Conservation (phyloP, 2,888 invertebrate species). For the Portevinia maculata region DNA sequence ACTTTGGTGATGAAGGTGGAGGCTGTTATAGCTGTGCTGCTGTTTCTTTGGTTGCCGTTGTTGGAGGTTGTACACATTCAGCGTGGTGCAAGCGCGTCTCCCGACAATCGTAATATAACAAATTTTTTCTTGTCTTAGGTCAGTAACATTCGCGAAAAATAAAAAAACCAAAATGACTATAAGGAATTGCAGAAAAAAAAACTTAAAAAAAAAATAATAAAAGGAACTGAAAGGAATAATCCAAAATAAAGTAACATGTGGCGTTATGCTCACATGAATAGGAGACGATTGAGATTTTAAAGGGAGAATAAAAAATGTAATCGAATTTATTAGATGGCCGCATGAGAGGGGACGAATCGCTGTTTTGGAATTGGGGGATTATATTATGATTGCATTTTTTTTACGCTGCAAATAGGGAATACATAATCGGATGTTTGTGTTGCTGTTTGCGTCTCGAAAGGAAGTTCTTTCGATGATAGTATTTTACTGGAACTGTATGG, state of each 20-base stretch:
- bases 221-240: slow-evolving; percentile 27
- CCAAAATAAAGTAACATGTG: slow-evolving; percentile 57
- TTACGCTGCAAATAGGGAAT: too few species aligned
- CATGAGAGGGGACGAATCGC: not conserved
- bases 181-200: slow-evolving; percentile 21
- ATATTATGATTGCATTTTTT: not conserved
- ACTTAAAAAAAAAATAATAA: slow-evolving; percentile 2
- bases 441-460: too few species aligned
- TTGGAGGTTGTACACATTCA: slow-evolving; percentile 38
- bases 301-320: not conserved
- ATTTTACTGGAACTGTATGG: too few species aligned
- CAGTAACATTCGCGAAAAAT: slow-evolving; percentile 62
- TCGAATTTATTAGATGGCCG: slow-evolving; percentile 1
- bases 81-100: slow-evolving; percentile 13
- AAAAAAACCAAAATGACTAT: slow-evolving; percentile 35
- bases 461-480: too few species aligned
- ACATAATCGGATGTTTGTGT: too few species aligned
- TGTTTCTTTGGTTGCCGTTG: slow-evolving; percentile 19
- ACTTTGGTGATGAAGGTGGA: slow-evolving; percentile 60
- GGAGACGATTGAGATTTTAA: slow-evolving; percentile 1
- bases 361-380: not conserved
- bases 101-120: slow-evolving; percentile 54
- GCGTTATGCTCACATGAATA: slow-evolving; percentile 29
- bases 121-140: slow-evolving; percentile 62
- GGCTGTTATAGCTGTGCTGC: slow-evolving; percentile 40